Base-by-base conservation (phyloP, 2,113 vertebrate genomes). In the Pampusana beccarii region DNA sequence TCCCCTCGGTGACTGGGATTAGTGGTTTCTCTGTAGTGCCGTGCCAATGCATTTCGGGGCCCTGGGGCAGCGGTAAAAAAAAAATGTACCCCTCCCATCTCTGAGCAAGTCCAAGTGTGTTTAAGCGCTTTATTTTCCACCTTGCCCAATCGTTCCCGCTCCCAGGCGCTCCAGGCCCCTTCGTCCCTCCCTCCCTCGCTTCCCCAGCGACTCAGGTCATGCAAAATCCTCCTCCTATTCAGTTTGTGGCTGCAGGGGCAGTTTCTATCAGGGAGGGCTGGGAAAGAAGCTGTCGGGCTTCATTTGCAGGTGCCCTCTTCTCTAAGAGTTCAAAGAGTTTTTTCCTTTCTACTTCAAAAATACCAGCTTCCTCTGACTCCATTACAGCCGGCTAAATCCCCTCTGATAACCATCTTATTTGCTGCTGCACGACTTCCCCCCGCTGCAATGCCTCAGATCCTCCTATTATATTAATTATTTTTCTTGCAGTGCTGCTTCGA, bases 51-150 rank as follows among this genome's bases (percentile, higher is more conserved):
- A 0, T 91, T 93, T 18, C 19, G 88, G 80, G 94, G 94, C 93
- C 93, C 95, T 78, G 90, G 82, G 95, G 94, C 95, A 87, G 94
- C 75, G 9, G 29, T 38, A 57, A 92, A 57, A 79, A 83, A 83
- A 48, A 40, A n/a, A 38, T 5, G 18, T 10, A 65, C 54, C 73
- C 78, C 87, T 95, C 86, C 73, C 77, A 72, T 38, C 83, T 69
- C 81, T 2, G 25, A 69, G 74, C 92, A 87, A 87, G 92, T 82
- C 95, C 97, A 72, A 94, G 90, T 69, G 93, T 85, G 92, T 79
- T 94, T 73, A 81, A 80, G 93, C 70, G 0, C 93, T 93, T n/a
- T 12, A 7, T 86, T 95, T 89, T 38, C 77, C 91, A 88, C 92
- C 95, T 94, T 88, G 86, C 82, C 90, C 90, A 16, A 79, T 51